Percentiles rank a stretch among this genome's conserved stretches.
Conservation (phyloP, 2,888 invertebrate species). For the Slavum lentiscoides region DNA sequence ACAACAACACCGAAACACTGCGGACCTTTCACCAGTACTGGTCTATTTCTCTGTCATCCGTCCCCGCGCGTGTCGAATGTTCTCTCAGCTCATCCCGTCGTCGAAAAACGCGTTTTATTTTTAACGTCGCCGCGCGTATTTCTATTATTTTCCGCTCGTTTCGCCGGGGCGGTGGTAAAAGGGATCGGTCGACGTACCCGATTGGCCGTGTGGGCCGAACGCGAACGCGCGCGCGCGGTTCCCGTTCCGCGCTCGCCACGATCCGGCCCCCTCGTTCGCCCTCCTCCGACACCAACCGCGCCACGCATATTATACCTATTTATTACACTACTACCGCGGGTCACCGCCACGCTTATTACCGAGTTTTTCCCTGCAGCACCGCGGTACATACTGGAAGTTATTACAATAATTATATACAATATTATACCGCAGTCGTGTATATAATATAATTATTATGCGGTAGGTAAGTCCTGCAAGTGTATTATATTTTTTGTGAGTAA, state of each 20-base stretch:
- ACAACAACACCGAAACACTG: conserved; percentile 48
- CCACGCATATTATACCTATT: too few relatives aligned
- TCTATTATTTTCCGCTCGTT: background rate
- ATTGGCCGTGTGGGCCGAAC: conserved; percentile 25
- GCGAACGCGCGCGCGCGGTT: background rate
- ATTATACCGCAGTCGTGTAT: too few relatives aligned
- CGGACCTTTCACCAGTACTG: conserved; percentile 52
- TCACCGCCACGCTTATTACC: too few relatives aligned
- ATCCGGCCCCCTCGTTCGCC: conserved; percentile 28
- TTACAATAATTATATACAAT: too few relatives aligned
- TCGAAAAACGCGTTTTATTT: conserved; percentile 38
- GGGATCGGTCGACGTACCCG: background rate
- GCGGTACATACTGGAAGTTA: too few relatives aligned
- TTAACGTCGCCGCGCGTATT: conserved; percentile 21
- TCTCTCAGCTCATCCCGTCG: conserved; percentile 32
- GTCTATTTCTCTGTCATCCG: conserved; percentile 51
- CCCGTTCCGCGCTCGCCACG: background rate
- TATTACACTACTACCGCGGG: too few relatives aligned
- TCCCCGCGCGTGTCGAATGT: too few relatives aligned
- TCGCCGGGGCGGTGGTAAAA: background rate
- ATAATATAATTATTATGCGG: too few relatives aligned
- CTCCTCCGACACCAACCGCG: conserved; percentile 9
- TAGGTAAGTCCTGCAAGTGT: too few relatives aligned
- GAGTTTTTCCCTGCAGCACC: too few relatives aligned
- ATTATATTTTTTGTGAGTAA: too few relatives aligned